Evolutionary conservation across 2,797 vertebrate genomes (phyloP).

Genomic region (Nannoperca australis): DNA sequence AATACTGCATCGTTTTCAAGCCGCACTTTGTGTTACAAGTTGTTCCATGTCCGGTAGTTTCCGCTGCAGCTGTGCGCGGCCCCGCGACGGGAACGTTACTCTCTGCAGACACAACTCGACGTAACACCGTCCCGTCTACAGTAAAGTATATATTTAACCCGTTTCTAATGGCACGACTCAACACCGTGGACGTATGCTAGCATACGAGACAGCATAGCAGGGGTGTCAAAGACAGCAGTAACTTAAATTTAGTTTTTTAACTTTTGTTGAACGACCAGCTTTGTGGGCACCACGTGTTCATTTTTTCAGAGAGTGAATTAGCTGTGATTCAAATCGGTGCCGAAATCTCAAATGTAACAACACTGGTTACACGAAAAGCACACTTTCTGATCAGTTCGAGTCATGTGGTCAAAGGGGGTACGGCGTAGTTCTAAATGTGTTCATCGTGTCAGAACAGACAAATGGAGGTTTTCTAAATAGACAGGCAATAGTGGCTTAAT

Average conservation of each 20-base stretch:
- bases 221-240: not conserved
- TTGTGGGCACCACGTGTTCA: not conserved
- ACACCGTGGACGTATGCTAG: not conserved
- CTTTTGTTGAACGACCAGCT: not conserved
- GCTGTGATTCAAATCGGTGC: constrained; percentile 2
- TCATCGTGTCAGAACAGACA: not conserved
- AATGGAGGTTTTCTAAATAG: not conserved
- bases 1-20: too few relatives aligned
- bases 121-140: not conserved
- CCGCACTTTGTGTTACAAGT: too few relatives aligned
- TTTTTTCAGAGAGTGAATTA: not conserved
- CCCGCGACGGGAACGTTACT: too few relatives aligned
- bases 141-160: not conserved
- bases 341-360: not conserved
- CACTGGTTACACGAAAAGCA: not conserved
- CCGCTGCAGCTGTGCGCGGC: too few relatives aligned
- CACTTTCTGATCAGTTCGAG: not conserved
- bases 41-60: too few relatives aligned
- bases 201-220: rapidly evolving
- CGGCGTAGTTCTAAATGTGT: not conserved
- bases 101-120: too few relatives aligned
- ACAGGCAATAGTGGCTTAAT: not conserved
- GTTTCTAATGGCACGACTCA: not conserved
- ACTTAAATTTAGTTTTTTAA: too few relatives aligned
- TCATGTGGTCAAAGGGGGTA: not conserved